Base-by-base conservation (phyloP, 2,113 vertebrate genomes). In the Pycnonotus jocosus region DNA sequence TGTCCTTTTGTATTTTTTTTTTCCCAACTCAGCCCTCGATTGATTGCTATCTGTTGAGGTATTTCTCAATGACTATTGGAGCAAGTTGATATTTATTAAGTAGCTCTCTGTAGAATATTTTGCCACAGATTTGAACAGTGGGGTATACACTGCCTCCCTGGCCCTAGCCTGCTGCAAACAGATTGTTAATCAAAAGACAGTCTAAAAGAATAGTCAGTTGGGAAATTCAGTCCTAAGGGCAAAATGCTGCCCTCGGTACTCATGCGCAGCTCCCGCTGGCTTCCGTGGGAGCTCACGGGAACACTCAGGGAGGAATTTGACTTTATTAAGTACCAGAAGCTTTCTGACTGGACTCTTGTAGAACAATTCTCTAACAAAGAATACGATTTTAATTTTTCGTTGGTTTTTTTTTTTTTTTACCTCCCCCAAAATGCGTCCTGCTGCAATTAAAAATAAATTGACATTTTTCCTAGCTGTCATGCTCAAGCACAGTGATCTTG, bases 1-100 rank as follows among this genome's bases (percentile, higher is more conserved):
- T 96, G 97, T 94, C 95, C 97, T 86, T 92, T 91, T 95, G 92
- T 95, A 76, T 92, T 90, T 86, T 80, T 65, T 16, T 17, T 47
- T 16, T 3, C 44, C 76, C 92, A 93, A 91, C 95, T 95, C 91
- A 58, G 66, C 80, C 84, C 76, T 92, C 89, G 30, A 97, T 74
- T 97, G 97, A 98, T 97, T 97, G 96, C 95, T 95, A 97, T 93
- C 94, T 95, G 93, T 96, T 87, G 96, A 98, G 97, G 96, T 96
- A 98, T 97, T 97, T 97, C 97, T 97, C 73, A 16, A 95, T 92
- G 96, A 96, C 94, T 90, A 53, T 92, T 90, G 93, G 90, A 96
- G 88, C 97, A 95, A 92, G 95, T 94, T 91, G 93, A 96, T 93
- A 97, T 98, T 98, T 97, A 96, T 97, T 96, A 95, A 93, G 88